Percentiles rank a stretch among this genome's conserved stretches.
These are phyloP conservation scores for Sebastes taczanowskii DNA, from an alignment of 2,797 vertebrate species.

Conservation along the genomic window DNA sequence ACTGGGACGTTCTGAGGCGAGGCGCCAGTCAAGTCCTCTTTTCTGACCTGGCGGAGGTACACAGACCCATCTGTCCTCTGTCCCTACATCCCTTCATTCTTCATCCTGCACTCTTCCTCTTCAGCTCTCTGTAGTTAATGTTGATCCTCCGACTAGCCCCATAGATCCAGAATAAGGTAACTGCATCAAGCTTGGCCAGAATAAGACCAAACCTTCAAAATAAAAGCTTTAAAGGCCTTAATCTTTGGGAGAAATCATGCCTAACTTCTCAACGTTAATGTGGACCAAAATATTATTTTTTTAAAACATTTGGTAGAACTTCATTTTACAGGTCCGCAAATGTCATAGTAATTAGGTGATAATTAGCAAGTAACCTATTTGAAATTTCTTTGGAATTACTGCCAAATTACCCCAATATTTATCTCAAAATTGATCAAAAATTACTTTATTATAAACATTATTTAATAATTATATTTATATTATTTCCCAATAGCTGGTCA, in stretches of 20 bases:
- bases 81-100: conserved; percentile 48
- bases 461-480: no score
- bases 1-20: conserved; percentile 98
- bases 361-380: no score
- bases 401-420: no score
- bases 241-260: neutral
- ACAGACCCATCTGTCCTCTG: conserved; percentile 74
- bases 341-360: no score
- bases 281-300: neutral
- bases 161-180: neutral
- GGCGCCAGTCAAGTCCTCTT: conserved; percentile 97
- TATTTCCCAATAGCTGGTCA: no score
- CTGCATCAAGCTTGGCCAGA: conserved; percentile 38
- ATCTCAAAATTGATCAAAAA: no score
- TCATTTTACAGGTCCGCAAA: no score
- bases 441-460: no score
- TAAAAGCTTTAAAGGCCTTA: neutral
- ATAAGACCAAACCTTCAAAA: neutral
- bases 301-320: no score
- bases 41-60: conserved; percentile 98
- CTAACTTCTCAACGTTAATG: neutral
- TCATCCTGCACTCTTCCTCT: conserved; percentile 31
- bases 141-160: neutral
- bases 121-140: conserved; percentile 6
- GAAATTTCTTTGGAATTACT: no score